Base-by-base conservation (phyloP, 2,888 invertebrate species). In the Nysson spinosus region DNA sequence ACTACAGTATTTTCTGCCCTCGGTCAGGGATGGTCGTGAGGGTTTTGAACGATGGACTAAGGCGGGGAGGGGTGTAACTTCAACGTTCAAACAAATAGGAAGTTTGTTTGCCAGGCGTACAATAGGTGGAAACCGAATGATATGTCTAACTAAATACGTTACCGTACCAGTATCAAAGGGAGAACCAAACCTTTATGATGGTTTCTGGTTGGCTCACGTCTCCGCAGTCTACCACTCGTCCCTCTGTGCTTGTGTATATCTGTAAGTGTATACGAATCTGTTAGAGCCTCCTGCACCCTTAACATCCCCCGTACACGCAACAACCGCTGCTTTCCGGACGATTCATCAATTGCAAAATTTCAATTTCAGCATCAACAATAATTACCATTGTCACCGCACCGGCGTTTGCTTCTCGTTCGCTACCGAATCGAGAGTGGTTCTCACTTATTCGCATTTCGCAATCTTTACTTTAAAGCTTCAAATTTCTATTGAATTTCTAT, bases 91-190 rank as follows among this genome's bases (percentile, higher is more conserved):
- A 85, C 85, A 85, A 86, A 86, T 85, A 80, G 82, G 78, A 85
- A 87, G 85, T 85, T 86, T 83, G 85, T 80, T 84, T 79, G 71
- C 73, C 70, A 78, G 61, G 70, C 71, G 72, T 70, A 84, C 84
- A 85, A 86, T 87, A 82, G 84, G 75, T 83, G 71, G 81, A 85
- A 85, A 86, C 84, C 85, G 83, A 86, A 86, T 84, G 85, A 85
- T 85, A 85, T 82, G 83, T 85, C 83, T 82, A 84, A 85, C 85
- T 84, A 82, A 86, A 86, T 84, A 80, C 81, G 83, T 83, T 83
- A 78, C 78, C 77, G 78, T 80, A 73, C 75, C 71, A 73, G 73
- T 85, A 84, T 85, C 85, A 85, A 85, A 85, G 85, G 81, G 77
- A 83, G 78, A 81, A 80, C 79, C 81, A 77, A 85, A 85, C 85